Conservation (phyloP, 2,888 invertebrate genomes). For the Carterocephalus palaemon region DNA sequence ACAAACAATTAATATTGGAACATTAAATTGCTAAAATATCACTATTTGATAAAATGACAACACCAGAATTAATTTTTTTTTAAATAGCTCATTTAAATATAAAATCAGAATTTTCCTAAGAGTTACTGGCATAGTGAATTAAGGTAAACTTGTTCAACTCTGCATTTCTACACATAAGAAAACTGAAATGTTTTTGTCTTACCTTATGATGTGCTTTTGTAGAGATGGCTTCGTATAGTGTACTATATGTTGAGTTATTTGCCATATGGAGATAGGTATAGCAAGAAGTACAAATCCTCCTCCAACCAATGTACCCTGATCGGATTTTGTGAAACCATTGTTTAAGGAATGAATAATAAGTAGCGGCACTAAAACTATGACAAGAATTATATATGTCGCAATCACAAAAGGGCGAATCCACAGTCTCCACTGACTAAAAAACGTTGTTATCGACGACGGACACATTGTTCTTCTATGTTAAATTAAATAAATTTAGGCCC, state of each 20-base stretch:
- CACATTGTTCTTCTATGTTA: slow-evolving; percentile 50
- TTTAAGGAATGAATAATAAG: slow-evolving; percentile 88
- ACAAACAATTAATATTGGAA: too few species aligned
- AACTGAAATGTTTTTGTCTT: slow-evolving; percentile 24
- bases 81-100: too few species aligned
- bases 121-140: too few species aligned
- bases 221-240: slow-evolving; percentile 94
- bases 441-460: slow-evolving; percentile 53
- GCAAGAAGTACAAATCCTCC: slow-evolving; percentile 95
- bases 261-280: slow-evolving; percentile 95
- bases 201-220: slow-evolving; percentile 96
- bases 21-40: too few species aligned
- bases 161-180: too few species aligned
- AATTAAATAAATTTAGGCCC: slow-evolving; percentile 2
- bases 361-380: slow-evolving; percentile 90
- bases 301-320: slow-evolving; percentile 90
- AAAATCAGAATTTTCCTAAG: too few species aligned
- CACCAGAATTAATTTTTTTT: too few species aligned
- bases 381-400: slow-evolving; percentile 86
- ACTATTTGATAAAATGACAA: too few species aligned
- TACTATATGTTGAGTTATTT: slow-evolving; percentile 95
- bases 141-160: too few species aligned
- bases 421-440: slow-evolving; percentile 84
- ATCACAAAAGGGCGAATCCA: slow-evolving; percentile 95
- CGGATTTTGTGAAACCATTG: slow-evolving; percentile 87